Conservation (phyloP, 2,797 vertebrate genomes). For the Chaenodraco wilsoni region DNA sequence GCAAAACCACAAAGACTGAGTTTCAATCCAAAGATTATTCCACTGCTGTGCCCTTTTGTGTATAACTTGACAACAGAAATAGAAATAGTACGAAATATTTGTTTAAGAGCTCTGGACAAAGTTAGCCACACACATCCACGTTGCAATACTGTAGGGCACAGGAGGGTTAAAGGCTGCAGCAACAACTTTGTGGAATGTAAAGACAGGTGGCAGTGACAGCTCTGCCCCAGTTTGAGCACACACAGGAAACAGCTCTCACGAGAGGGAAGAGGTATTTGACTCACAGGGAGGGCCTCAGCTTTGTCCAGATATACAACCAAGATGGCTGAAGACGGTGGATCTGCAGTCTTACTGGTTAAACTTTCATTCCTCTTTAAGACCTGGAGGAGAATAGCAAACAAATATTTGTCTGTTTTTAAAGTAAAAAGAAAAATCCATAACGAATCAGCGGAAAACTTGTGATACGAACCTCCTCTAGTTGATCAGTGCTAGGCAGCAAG, state of each 20-base stretch:
- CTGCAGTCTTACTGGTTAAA: conserved; percentile 77
- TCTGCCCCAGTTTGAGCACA: conserved; percentile 52
- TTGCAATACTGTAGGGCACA: background rate
- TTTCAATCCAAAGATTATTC: conserved; percentile 3
- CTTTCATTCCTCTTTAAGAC: conserved; percentile 87
- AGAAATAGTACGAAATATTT: conserved; percentile 1
- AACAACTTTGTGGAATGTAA: conserved; percentile 49
- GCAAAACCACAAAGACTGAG: conserved; percentile 15
- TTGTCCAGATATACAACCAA: conserved; percentile 92
- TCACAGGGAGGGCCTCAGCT: conserved; percentile 95
- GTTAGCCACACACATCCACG: conserved; percentile 4
- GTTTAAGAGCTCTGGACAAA: conserved; percentile 8
- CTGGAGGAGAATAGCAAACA: conserved; percentile 69
- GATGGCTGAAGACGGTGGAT: conserved; percentile 90
- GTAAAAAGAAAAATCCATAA: background rate
- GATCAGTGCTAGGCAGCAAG: conserved; percentile 82
- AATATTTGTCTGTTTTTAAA: background rate
- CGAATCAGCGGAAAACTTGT: conserved; percentile 5
- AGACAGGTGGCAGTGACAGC: conserved; percentile 44
- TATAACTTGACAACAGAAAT: background rate
- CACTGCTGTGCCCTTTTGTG: conserved; percentile 1
- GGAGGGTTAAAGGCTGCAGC: conserved; percentile 19
- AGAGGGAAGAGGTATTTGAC: conserved; percentile 66
- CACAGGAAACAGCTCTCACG: conserved; percentile 64
- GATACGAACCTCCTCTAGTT: conserved; percentile 86